Conservation (phyloP, 2,113 vertebrate genomes). For the Dendrocopos noguchii region DNA sequence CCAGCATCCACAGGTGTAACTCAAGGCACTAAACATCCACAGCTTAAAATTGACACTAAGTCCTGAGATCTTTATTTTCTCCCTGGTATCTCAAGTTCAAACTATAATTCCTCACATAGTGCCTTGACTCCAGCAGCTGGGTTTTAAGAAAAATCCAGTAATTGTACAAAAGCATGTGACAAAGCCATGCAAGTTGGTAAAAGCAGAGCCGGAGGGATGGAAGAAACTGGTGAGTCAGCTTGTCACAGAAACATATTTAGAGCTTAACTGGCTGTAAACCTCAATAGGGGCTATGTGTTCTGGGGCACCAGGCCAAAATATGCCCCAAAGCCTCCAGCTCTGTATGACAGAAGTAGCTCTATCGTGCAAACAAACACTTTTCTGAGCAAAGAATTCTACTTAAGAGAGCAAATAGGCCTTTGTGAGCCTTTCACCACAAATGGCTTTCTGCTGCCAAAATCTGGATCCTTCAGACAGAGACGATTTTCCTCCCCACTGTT, state of each 20-base stretch:
- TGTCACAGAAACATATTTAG: constrained; percentile 15
- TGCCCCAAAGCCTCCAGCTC: neutral
- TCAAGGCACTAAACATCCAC: neutral
- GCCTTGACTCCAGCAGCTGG: neutral
- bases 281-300: neutral
- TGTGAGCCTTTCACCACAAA: neutral
- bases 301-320: constrained; percentile 12
- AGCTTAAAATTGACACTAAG: neutral
- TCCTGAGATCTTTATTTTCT: neutral
- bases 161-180: neutral
- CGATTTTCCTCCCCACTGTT: neutral
- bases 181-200: neutral
- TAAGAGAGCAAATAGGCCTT: neutral
- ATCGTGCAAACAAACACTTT: neutral
- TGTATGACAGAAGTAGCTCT: neutral
- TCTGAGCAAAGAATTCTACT: neutral
- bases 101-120: neutral
- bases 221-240: constrained; percentile 37
- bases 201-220: neutral
- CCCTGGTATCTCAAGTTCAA: neutral
- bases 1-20: neutral
- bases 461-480: neutral
- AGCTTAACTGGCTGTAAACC: constrained; percentile 46
- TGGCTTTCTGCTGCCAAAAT: neutral
- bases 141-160: neutral